phyloP scores from a whole-genome alignment of 2,113 vertebrate genomes.

The Grus americana region DNA sequence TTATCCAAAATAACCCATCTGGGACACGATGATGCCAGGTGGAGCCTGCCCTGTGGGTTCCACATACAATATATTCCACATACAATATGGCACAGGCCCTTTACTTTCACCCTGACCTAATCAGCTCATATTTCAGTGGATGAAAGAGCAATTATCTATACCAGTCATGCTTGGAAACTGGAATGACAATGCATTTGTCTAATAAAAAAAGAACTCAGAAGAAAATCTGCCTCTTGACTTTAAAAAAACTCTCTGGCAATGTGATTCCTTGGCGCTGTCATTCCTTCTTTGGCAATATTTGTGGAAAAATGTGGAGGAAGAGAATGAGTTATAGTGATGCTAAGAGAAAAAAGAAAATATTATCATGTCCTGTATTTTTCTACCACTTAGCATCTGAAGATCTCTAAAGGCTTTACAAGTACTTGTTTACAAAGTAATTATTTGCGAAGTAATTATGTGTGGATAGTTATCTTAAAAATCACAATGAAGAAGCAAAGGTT shows the following conservation, averaged over 20 bases:
- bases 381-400: neutral
- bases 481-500: neutral
- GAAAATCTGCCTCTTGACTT: slow-evolving; percentile 14
- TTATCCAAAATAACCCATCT: neutral
- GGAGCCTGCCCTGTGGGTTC: neutral
- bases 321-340: neutral
- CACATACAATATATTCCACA: neutral
- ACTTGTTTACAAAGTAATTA: neutral
- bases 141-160: neutral
- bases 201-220: neutral
- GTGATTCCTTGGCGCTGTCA: neutral
- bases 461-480: neutral
- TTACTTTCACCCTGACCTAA: neutral
- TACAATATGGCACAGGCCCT: neutral
- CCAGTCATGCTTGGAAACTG: neutral
- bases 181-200: neutral
- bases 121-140: neutral
- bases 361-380: neutral
- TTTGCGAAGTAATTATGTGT: neutral
- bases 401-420: neutral
- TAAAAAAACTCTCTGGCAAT: neutral
- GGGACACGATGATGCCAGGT: neutral
- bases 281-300: neutral
- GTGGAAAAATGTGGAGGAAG: neutral
- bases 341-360: neutral